Conservation (phyloP, 2,113 vertebrate genomes). For the Dicaeum eximium region DNA sequence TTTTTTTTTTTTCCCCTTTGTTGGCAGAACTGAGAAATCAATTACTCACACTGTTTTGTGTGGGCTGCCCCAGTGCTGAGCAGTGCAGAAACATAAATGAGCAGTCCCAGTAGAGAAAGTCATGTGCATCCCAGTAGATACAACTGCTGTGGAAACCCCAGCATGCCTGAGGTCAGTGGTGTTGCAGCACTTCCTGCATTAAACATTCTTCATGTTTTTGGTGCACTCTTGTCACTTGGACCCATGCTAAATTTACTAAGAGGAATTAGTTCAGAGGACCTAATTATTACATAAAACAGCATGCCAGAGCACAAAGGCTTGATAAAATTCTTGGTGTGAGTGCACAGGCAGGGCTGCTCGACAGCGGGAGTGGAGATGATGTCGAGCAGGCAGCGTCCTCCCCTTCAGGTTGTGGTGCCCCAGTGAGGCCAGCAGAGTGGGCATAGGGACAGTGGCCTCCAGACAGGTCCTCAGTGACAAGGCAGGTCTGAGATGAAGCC, state of each 20-base stretch:
- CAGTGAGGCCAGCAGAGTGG: not conserved
- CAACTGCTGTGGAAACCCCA: not conserved
- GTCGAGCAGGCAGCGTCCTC: not conserved
- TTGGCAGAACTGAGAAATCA: not conserved
- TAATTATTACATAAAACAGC: not conserved
- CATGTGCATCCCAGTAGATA: not conserved
- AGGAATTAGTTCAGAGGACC: not conserved
- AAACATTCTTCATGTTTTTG: not conserved
- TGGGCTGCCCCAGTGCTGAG: not conserved
- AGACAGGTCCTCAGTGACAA: not conserved
- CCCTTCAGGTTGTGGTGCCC: not conserved
- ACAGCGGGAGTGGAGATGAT: rapidly evolving
- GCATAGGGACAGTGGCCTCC: not conserved
- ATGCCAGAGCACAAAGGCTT: not conserved
- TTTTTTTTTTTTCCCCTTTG: not conserved
- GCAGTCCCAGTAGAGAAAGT: not conserved
- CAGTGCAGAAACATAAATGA: not conserved
- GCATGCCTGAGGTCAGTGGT: not conserved
- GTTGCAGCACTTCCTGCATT: rapidly evolving
- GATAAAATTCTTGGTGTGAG: not conserved
- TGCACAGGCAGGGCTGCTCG: not conserved
- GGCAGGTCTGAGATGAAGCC: not conserved
- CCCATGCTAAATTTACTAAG: not conserved
- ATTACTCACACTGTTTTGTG: not conserved
- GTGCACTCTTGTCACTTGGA: not conserved